Evolutionary conservation across 1,140 invertebrate species (phyloP), one percentile per base, ranked within the genome.

Genomic region (Drosophila cardini): DNA sequence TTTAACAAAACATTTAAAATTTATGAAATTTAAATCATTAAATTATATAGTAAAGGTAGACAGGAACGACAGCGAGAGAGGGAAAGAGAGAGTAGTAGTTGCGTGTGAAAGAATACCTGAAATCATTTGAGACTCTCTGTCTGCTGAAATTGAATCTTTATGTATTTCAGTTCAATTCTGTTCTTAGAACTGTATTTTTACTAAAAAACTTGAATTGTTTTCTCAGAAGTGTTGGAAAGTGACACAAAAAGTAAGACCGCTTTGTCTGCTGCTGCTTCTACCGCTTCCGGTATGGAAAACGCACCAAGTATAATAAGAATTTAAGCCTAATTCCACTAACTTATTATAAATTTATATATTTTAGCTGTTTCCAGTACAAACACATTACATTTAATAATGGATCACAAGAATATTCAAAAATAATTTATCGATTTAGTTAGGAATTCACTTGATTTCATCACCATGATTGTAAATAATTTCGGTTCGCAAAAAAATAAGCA

Each of bases 11-110:
- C 21, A 13, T 30, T 32, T 0, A 13, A 50, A 26, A 26, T 15
- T n/a, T 32, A 50, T 50, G 30, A n/a, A 26, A 50, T 50, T 50
- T 32, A n/a, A 50, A 32, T 13, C 30, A 7, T 50, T 32, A 30
- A 7, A 50, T 50, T 32, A 32, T 30, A 30, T 50, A 8, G 46
- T 9, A n/a, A 46, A 11, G 4, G 21, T 26, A 26, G 21, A 3
- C 2, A 26, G 21, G 21, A 26, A 26, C 2, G 34, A 36, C 4
- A 36, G 34, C 2, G 10, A 10, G 9, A 36, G 34, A 36, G 7
- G 9, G 34, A 36, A 6, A 10, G 7, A 9, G 32, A 34, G 32
- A 6, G 32, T n/a, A n/a, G n/a, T n/a, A n/a, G n/a, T 2, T 34
- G 32, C 21, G 4, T 21, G 32, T 34, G 2, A 34, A 6, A 34